Evolutionary conservation across 2,888 invertebrate species (phyloP).

Genomic region (Megalurothrips usitatus): DNA sequence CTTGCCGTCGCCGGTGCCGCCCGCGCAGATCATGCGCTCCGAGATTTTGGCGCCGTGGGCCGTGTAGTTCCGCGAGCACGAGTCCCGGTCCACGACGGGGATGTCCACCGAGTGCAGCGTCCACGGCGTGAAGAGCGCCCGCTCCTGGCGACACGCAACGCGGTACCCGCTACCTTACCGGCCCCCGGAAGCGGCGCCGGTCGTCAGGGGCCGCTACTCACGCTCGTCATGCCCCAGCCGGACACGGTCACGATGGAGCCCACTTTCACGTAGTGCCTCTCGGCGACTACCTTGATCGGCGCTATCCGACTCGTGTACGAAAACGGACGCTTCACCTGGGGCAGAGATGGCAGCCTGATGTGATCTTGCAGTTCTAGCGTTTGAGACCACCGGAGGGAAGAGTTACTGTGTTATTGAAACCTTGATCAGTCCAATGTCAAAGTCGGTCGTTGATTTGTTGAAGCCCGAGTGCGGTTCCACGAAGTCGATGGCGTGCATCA

Average conservation of each 20-base stretch:
- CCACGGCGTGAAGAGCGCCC: conserved; percentile 18
- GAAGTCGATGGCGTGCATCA: conserved; percentile 7
- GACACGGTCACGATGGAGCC: neutral
- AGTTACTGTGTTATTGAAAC: neutral
- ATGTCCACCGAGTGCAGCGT: conserved; percentile 3
- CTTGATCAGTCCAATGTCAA: neutral
- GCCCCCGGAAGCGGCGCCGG: too few species aligned
- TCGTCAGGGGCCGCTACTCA: neutral
- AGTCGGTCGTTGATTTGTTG: conserved; percentile 15
- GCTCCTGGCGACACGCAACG: neutral
- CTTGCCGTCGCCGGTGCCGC: neutral
- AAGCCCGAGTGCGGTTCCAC: neutral
- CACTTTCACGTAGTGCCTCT: neutral
- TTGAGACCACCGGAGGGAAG: too few species aligned
- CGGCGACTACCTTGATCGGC: neutral
- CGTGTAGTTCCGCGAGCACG: neutral
- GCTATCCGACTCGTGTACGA: neutral
- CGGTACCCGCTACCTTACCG: too few species aligned
- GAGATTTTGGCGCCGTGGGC: neutral
- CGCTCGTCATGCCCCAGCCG: neutral
- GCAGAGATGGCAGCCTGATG: neutral
- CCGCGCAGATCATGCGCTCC: conserved; percentile 8
- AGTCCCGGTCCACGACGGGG: neutral
- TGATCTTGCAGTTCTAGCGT: too few species aligned
- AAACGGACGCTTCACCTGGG: neutral